Evolutionary conservation across 2,888 invertebrate genomes (phyloP), one percentile per base, ranked within the genome.

Genomic region (Ypsolopha sequella): DNA sequence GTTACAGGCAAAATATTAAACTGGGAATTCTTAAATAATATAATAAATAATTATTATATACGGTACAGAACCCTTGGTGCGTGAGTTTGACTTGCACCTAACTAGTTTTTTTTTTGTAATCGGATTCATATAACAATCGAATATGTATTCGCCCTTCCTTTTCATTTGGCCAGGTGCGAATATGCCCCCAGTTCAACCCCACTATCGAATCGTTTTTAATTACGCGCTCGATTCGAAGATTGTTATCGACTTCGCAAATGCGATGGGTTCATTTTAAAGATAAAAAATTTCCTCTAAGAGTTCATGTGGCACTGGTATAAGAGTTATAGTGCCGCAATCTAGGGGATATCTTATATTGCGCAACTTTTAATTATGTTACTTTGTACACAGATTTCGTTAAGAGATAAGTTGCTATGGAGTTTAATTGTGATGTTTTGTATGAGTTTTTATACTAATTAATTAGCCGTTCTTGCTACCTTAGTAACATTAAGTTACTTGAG

Each of bases 231-330:
- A 56, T 50, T 52, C 61, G 57, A 63, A 44, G 69, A 73, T 73
- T 62, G 60, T 70, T 71, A 73, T 73, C 75, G 65, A 58, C 60
- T 61, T 66, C 34, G 41, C 39, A 41, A 50, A 39, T 39, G 43
- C 51, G 54, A 56, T 55, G 52, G 54, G 53, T 56, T 56, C 53
- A 56, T 56, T 45, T 36, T 56, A 2, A 24, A 24, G 24, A 24
- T 24, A 24, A 24, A 4, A 24, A 2, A 3, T 24, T 4, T 24
- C 2, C 4, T 24, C 2, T 24, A 24, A 24, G 24, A 24, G 24
- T 24, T 4, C 24, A 24, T 24, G 4, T 3, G 2, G 24, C 24
- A 24, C 4, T 24, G 24, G 4, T 24, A 24, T 24, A 24, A 24
- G 24, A 24, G 24, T 4, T 24, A 24, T 3, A 24, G 4, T 24